phyloP scores from a whole-genome alignment of 2,797 vertebrate species.

The Bovichtus diacanthus region DNA sequence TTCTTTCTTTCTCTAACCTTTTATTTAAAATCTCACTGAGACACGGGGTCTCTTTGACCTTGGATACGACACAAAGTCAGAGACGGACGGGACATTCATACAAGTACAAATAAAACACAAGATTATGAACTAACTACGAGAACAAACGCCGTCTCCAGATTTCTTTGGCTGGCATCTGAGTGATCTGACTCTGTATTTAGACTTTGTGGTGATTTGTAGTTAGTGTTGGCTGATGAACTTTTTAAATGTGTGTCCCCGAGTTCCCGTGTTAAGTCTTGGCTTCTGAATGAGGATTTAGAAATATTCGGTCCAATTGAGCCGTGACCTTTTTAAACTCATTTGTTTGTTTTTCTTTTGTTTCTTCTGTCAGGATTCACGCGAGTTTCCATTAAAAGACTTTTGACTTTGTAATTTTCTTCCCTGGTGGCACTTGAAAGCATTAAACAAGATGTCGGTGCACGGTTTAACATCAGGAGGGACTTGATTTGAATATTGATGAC shows the following conservation, averaged over 20 bases:
- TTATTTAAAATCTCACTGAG: no score
- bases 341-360: not conserved
- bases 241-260: not conserved
- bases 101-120: no score
- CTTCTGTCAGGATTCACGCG: not conserved
- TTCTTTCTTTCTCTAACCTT: no score
- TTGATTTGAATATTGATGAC: not conserved
- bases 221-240: conserved; percentile 10
- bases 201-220: not conserved
- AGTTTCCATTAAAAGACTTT: not conserved
- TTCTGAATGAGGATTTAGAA: not conserved
- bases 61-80: no score
- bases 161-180: not conserved
- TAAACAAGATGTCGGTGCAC: not conserved
- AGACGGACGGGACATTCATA: no score
- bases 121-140: no score
- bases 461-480: not conserved
- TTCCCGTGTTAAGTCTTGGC: not conserved
- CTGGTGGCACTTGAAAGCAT: no score
- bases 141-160: no score
- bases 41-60: no score
- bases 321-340: not conserved
- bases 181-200: not conserved
- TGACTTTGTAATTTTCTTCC: not conserved
- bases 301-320: not conserved